phyloP scores from a whole-genome alignment of 2,797 vertebrate genomes.

The Lophura swinhoii region DNA sequence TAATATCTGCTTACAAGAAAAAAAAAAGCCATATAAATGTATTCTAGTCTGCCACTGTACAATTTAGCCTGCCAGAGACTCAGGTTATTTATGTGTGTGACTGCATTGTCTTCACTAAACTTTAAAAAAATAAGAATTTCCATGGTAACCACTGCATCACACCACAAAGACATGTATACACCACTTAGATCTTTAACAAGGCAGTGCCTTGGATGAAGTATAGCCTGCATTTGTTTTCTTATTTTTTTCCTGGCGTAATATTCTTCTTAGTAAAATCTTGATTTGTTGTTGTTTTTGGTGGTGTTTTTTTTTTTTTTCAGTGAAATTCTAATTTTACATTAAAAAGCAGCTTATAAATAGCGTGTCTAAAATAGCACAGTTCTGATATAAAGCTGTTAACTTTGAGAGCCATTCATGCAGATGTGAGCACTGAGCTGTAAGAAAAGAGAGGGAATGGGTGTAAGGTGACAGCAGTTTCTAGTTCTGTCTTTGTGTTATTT shows the following conservation, averaged over 20 bases:
- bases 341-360: neutral
- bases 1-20: neutral
- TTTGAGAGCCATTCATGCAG: neutral
- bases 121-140: constrained; percentile 47
- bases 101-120: constrained; percentile 34
- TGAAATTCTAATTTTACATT: neutral
- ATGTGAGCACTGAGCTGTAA: neutral
- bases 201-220: neutral
- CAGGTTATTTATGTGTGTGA: constrained; percentile 67
- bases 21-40: neutral
- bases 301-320: neutral
- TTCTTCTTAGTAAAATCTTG: neutral
- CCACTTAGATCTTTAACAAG: constrained; percentile 50
- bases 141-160: constrained; percentile 67
- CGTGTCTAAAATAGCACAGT: neutral
- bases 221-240: neutral
- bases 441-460: neutral
- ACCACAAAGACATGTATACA: constrained; percentile 43
- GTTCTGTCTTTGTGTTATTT: neutral
- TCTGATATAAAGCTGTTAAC: neutral
- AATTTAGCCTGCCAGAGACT: constrained; percentile 37
- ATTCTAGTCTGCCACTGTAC: constrained; percentile 24
- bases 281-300: neutral
- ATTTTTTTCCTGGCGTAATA: neutral
- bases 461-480: neutral